Evolutionary conservation across 2,113 vertebrate species (phyloP).

Genomic region (Nestor notabilis): DNA sequence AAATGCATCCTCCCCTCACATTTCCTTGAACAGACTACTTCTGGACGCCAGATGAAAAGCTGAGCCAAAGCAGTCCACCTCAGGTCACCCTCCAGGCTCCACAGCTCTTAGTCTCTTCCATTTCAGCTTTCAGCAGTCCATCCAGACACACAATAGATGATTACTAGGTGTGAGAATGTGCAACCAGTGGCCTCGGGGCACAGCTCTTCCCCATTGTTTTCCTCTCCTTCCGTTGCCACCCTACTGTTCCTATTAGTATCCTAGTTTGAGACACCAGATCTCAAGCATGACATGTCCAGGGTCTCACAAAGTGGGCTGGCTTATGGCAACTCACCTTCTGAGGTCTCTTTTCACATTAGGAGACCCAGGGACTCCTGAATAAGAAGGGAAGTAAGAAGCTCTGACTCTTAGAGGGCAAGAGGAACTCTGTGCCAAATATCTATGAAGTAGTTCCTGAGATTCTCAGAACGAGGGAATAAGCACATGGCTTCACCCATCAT

Average conservation of each 20-base stretch:
- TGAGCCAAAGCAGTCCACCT: background rate
- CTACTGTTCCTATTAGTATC: background rate
- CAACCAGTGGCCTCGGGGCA: background rate
- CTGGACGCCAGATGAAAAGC: background rate
- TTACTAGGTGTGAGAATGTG: background rate
- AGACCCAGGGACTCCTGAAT: background rate
- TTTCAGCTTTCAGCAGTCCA: background rate
- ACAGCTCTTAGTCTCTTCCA: background rate
- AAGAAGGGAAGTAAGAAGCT: background rate
- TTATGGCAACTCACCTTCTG: background rate
- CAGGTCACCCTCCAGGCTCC: background rate
- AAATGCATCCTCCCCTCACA: background rate
- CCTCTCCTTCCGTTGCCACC: background rate
- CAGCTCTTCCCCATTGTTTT: background rate
- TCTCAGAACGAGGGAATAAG: background rate
- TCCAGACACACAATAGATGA: background rate
- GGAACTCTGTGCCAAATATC: background rate
- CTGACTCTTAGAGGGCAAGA: background rate
- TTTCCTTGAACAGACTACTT: background rate
- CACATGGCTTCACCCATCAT: background rate
- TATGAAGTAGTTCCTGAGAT: background rate
- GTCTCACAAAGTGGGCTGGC: background rate
- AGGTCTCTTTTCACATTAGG: background rate
- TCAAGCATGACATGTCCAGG: background rate
- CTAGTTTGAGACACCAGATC: background rate